A percentile compares a stretch with the other conserved stretches of the same genome.
Conservation (phyloP, 2,888 invertebrate genomes). For the Acleris emargana region DNA sequence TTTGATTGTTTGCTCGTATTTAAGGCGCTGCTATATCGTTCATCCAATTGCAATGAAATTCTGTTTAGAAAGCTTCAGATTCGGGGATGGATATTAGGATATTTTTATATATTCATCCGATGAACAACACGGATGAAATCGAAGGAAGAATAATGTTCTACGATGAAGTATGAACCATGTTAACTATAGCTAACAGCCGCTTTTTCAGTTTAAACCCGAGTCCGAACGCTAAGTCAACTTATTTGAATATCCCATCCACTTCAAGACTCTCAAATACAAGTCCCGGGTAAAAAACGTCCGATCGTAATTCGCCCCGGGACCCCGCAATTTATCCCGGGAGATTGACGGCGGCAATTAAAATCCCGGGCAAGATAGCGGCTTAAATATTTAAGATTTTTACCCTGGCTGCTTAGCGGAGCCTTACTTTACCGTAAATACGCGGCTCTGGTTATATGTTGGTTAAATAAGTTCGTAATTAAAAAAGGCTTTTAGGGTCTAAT, state of each 20-base stretch:
- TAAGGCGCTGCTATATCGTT: too few relatives aligned
- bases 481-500: neutral
- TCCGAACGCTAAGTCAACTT: neutral
- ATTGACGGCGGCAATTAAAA: constrained; percentile 36
- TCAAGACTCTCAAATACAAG: constrained; percentile 27
- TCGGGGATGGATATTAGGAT: too few relatives aligned
- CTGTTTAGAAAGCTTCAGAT: too few relatives aligned
- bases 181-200: too few relatives aligned
- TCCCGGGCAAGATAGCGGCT: constrained; percentile 27
- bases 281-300: constrained; percentile 25
- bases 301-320: constrained; percentile 26
- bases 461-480: neutral
- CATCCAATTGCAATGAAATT: too few relatives aligned
- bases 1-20: too few relatives aligned
- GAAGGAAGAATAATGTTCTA: too few relatives aligned
- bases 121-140: too few relatives aligned
- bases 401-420: constrained; percentile 21
- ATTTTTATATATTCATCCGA: too few relatives aligned
- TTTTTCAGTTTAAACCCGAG: too few relatives aligned
- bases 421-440: constrained; percentile 33
- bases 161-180: too few relatives aligned
- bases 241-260: constrained; percentile 5
- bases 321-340: constrained; percentile 28
- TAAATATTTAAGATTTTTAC: constrained; percentile 33
- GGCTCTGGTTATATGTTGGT: constrained; percentile 3